Evolutionary conservation across 1,140 invertebrate genomes (phyloP).

Genomic region (Cherax quadricarinatus): DNA sequence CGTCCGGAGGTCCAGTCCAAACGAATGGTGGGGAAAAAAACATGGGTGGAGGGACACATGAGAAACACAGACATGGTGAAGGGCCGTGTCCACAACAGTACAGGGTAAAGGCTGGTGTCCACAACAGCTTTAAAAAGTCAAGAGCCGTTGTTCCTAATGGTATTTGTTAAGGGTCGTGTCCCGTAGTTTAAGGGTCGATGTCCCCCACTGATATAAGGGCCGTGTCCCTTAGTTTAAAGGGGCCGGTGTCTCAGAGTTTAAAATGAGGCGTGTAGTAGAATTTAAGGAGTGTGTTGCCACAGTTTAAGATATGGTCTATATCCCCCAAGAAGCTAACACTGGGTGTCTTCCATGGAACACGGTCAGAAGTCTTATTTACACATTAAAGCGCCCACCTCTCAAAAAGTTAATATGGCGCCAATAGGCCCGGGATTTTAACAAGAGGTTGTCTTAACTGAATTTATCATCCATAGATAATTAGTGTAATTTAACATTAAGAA

Average conservation of each 20-base stretch:
- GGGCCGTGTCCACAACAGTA: constrained; percentile 13
- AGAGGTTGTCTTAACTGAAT: neutral
- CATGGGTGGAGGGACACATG: constrained; percentile 25
- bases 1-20: neutral
- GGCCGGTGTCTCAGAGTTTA: neutral
- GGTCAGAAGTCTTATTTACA: neutral
- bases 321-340: neutral
- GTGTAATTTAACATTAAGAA: too few relatives aligned
- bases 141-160: neutral
- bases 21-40: constrained; percentile 1
- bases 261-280: neutral
- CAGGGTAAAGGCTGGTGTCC: neutral
- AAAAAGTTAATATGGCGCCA: too few relatives aligned
- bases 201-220: neutral
- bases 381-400: neutral
- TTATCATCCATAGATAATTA: too few relatives aligned
- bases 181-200: neutral
- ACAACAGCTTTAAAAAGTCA: neutral
- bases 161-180: constrained; percentile 3
- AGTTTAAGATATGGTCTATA: neutral
- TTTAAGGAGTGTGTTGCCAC: neutral
- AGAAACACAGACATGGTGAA: constrained; percentile 33
- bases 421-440: neutral
- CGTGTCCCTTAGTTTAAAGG: neutral
- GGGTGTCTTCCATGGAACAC: neutral